Evolutionary conservation across 1,140 invertebrate species (phyloP), one percentile per base, ranked within the genome.

Genomic region (Lutraria rhynchaena): DNA sequence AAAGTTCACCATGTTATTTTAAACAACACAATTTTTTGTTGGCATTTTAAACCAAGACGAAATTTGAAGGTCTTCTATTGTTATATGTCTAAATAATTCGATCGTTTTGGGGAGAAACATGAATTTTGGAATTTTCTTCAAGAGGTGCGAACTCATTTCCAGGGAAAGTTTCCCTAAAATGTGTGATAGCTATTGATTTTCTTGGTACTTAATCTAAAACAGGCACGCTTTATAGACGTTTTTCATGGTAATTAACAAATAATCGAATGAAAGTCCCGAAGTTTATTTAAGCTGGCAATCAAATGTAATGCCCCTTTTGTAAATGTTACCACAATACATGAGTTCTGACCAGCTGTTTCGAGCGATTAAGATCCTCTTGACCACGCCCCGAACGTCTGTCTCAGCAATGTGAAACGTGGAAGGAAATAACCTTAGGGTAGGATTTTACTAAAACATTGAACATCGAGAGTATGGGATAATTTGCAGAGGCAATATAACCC

Each of bases 191-290:
- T 37, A 80, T 80, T 35, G 76, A 80, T 80, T 70, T 60, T 60
- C 29, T 13, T 41, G 13, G 22, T 60, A 55, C 35, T 70, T 70
- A 80, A 80, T 80, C 60, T 67, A 60, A 58, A 60, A 58, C 76
- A 69, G 76, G 29, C 76, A 80, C 65, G 76, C 63, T 17, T 58
- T 29, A 33, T 31, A 51, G 65, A 49, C 19, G 70, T 58, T 58
- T 65, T 58, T 80, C 76, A 80, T 60, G 65, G 76, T 70, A 80
- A 80, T 80, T 80, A 58, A 70, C 60, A 53, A 60, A 80, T 80
- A 80, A 80, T 70, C 76, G 67, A 80, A 80, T 80, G 53, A 67
- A 44, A 41, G 70, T 80, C 67, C 31, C 33, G 35, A 41, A 37
- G 60, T 80, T 70, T 80, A 70, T 80, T 80, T 80, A 80, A 49